Percentiles rank a stretch among this genome's conserved stretches.
These are phyloP conservation scores for Oxycera nigricornis DNA, from an alignment of 2,888 invertebrate genomes.

Conservation along the genomic window DNA sequence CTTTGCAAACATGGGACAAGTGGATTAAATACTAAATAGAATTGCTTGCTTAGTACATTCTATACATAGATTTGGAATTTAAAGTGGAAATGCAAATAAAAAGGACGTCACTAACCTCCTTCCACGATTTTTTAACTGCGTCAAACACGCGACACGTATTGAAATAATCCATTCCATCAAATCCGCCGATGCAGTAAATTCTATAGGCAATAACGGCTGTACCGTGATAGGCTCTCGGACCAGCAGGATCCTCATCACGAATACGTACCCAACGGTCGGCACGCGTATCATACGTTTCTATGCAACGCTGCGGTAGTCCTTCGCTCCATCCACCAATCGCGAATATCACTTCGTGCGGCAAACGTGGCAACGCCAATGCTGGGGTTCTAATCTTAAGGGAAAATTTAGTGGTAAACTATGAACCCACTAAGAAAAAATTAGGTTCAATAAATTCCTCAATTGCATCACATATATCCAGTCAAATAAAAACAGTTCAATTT, in stretches of 20 bases:
- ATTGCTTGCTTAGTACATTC: background rate
- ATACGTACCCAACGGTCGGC: constrained; percentile 84
- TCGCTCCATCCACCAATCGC: constrained; percentile 82
- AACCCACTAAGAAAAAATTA: too few relatives aligned
- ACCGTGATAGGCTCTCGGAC: constrained; percentile 93
- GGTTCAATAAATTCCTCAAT: too few relatives aligned
- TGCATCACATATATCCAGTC: too few relatives aligned
- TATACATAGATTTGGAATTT: background rate
- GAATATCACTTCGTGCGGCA: constrained; percentile 89
- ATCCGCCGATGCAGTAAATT: constrained; percentile 91
- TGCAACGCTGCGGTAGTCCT: constrained; percentile 67
- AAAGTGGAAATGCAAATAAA: background rate
- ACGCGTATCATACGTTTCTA: constrained; percentile 88
- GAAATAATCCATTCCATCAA: constrained; percentile 82
- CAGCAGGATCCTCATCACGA: constrained; percentile 77
- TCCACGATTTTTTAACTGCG: constrained; percentile 83
- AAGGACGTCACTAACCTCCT: constrained; percentile 65
- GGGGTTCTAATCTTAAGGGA: constrained; percentile 71
- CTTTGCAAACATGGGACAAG: too few relatives aligned
- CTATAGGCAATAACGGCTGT: constrained; percentile 84
- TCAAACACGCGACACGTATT: constrained; percentile 88
- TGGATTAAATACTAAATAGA: background rate
- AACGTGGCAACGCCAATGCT: constrained; percentile 80
- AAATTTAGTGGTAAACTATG: too few relatives aligned
- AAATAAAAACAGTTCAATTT: too few relatives aligned